Evolutionary conservation across 2,797 vertebrate genomes (phyloP), one percentile per base, ranked within the genome.

Genomic region (Craterocephalus amniculus): DNA sequence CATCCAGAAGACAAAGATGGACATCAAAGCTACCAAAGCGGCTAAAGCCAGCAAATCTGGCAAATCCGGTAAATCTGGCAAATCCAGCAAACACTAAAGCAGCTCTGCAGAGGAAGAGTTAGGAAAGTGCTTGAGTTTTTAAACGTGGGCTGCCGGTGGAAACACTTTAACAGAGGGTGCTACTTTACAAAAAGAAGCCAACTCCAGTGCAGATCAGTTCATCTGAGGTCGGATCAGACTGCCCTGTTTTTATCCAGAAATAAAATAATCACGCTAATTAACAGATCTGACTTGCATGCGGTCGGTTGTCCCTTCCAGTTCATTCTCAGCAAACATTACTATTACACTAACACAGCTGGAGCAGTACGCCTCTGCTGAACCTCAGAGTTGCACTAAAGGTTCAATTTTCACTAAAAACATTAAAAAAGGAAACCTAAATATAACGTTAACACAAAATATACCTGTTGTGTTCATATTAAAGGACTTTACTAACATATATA

Each of bases 1-100:
- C 49, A 97, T 99, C 88, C 98, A 99, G 94, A 99, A 98, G 93
- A 97, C 97, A 3, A 99, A 99, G 95, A 96, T 96, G 2, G 97
- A 99, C 91, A 97, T 98, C 89, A 98, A 95, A 4, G 94, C 97
- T 83, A 96, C 96, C 86, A 95, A 95, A 93, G 89, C 89, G 58
- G 81, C 89, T 0, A 94, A 93, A 75, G 27, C 85, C 0, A 78
- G 87, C 78, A 93, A 93, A 73, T 65, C 88, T 40, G 79, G 88
- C 24, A 93, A 94, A 75, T 79, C 89, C 13, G 84, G 90, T 16
- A 93, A 94, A 75, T 79, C 89, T 14, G 85, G 90, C 14, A 93
- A 92, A 79, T 87, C 89, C 34, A 85, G 87, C 60, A 92, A 93
- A 90, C 90, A 86, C 48, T 90, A 79, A 80, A n/a, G 24, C 57